A percentile compares a stretch with the other conserved stretches of the same genome.
Conservation (phyloP, 2,113 vertebrate genomes). For the Opisthocomus hoazin region DNA sequence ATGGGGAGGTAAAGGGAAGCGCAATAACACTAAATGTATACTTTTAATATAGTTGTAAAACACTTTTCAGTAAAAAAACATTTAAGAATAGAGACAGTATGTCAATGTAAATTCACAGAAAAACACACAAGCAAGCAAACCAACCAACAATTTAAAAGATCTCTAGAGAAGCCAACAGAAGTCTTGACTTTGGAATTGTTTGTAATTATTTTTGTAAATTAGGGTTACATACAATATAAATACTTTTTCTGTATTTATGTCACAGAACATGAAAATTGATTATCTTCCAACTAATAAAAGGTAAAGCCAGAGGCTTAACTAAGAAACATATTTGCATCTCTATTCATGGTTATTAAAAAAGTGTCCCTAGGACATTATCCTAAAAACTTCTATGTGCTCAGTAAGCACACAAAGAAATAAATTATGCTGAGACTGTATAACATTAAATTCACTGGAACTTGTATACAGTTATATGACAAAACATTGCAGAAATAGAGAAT, state of each 20-base stretch:
- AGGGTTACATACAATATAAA: neutral
- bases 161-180: neutral
- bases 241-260: neutral
- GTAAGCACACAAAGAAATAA: neutral
- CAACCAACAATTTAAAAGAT: neutral
- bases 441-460: neutral
- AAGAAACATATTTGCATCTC: neutral
- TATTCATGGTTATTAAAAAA: neutral
- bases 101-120: neutral
- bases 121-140: neutral
- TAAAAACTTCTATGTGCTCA: neutral
- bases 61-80: neutral
- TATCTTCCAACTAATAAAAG: neutral
- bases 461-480: neutral
- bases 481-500: neutral
- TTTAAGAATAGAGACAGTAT: neutral
- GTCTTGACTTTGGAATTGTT: neutral
- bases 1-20: neutral
- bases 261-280: neutral
- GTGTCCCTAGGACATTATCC: neutral
- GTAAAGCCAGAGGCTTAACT: neutral
- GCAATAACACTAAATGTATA: neutral
- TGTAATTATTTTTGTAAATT: neutral
- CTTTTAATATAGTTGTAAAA: neutral
- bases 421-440: neutral